Conservation (phyloP, 2,113 vertebrate genomes). For the Cercopithecus mona region DNA sequence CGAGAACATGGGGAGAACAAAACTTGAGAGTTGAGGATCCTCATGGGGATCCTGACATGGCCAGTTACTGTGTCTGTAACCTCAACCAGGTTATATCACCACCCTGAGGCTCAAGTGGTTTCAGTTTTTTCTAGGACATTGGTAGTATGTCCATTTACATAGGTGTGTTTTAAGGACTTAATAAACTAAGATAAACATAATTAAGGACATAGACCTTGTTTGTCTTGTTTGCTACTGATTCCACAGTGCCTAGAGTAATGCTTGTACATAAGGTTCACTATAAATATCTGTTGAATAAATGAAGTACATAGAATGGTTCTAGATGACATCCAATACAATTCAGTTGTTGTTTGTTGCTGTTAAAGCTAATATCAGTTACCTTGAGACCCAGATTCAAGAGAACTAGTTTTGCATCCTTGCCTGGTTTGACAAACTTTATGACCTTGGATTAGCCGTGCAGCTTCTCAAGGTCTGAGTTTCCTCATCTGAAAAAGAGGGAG, state of each 20-base stretch:
- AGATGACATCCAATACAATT: not conserved
- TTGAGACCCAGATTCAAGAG: not conserved
- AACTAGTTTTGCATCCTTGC: not conserved
- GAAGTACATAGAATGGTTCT: not conserved
- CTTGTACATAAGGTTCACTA: not conserved
- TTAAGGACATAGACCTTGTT: not conserved
- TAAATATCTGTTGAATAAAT: not conserved
- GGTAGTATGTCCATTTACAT: too few species aligned
- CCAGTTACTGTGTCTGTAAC: not conserved
- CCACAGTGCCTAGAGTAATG: not conserved
- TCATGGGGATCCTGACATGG: not conserved
- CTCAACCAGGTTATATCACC: not conserved
- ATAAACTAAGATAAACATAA: not conserved
- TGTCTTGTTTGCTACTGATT: not conserved
- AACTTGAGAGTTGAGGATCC: not conserved
- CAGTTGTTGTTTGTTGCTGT: not conserved
- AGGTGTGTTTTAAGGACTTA: not conserved
- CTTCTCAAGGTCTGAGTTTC: not conserved
- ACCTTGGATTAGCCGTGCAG: not conserved
- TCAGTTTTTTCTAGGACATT: not conserved
- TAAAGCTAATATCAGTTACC: not conserved
- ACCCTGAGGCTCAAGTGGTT: not conserved
- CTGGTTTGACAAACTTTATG: not conserved
- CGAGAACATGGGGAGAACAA: not conserved
- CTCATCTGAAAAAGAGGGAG: not conserved